Evolutionary conservation across 35 echinoderm and acorn worm genomes (phyloP).

Genomic region (Ptychodera flava): DNA sequence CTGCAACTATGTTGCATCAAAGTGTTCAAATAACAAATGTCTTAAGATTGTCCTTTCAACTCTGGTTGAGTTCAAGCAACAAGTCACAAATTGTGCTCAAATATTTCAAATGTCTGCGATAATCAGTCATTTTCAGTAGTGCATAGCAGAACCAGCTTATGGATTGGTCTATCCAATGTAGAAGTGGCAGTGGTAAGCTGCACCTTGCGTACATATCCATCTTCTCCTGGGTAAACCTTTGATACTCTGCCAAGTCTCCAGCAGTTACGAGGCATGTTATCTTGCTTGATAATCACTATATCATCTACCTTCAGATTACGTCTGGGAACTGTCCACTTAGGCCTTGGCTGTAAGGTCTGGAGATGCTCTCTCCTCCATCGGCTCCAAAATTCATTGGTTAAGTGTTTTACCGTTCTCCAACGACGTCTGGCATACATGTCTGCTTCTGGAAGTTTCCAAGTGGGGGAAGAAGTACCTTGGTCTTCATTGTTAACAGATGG

Average conservation of each 20-base stretch:
- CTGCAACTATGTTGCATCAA: no score
- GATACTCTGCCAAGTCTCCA: slow-evolving; percentile 19
- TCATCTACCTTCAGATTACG: slow-evolving; percentile 24
- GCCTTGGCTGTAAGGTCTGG: background rate
- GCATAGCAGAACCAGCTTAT: background rate
- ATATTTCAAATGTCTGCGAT: no score
- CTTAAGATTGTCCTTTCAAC: no score
- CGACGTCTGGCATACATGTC: background rate
- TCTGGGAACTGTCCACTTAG: slow-evolving; percentile 10
- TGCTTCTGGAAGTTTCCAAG: background rate
- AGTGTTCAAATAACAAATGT: no score
- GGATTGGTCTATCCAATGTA: background rate
- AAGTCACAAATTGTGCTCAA: no score
- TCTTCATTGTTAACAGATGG: slow-evolving; percentile 26
- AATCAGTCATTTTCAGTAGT: no score
- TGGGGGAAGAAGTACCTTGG: slow-evolving; percentile 9
- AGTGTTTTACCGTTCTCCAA: slow-evolving; percentile 42
- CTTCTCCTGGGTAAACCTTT: slow-evolving; percentile 18
- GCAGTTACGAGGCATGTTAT: slow-evolving; percentile 9
- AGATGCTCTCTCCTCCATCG: slow-evolving; percentile 26
- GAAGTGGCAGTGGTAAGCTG: slow-evolving; percentile 9
- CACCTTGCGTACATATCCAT: slow-evolving; percentile 32
- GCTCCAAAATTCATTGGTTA: slow-evolving; percentile 58
- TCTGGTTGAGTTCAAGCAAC: no score
- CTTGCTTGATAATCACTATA: slow-evolving; percentile 16